Conservation (phyloP, 2,113 vertebrate genomes). For the Labeo catla region DNA sequence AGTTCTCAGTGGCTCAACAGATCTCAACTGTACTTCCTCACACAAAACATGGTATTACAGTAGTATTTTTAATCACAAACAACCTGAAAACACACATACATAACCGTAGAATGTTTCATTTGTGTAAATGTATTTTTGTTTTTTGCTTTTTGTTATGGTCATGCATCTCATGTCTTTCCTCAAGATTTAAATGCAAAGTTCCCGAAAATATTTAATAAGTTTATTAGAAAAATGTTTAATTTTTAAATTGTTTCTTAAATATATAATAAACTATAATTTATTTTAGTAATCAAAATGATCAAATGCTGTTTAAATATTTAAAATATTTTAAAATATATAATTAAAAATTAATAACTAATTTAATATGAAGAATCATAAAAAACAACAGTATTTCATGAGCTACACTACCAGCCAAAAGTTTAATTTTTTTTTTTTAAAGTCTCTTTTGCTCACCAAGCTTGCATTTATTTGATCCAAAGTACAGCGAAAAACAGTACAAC, state of each 20-base stretch:
- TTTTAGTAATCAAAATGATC: not conserved
- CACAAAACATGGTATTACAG: conserved; percentile 80
- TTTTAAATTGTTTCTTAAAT: not conserved
- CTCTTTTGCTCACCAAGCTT: too few species aligned
- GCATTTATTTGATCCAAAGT: too few species aligned
- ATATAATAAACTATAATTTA: not conserved
- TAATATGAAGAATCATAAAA: too few species aligned
- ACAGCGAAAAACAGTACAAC: too few species aligned
- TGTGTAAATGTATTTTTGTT: not conserved
- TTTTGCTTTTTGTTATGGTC: not conserved
- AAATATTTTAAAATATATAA: not conserved
- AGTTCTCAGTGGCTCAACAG: conserved; percentile 87
- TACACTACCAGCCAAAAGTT: too few species aligned
- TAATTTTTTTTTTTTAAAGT: too few species aligned
- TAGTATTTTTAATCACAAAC: not conserved
- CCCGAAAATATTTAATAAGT: not conserved
- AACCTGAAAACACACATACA: not conserved
- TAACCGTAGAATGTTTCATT: not conserved
- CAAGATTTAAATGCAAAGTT: too few species aligned
- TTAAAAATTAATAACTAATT: too few species aligned
- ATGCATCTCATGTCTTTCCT: too few species aligned
- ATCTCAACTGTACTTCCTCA: conserved; percentile 90
- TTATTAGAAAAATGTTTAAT: not conserved
- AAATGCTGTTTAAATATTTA: not conserved
- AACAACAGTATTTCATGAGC: too few species aligned